Percentiles rank a stretch among this genome's conserved stretches.
Conservation (phyloP, 2,888 invertebrate genomes). For the Sarcophaga subvicina region DNA sequence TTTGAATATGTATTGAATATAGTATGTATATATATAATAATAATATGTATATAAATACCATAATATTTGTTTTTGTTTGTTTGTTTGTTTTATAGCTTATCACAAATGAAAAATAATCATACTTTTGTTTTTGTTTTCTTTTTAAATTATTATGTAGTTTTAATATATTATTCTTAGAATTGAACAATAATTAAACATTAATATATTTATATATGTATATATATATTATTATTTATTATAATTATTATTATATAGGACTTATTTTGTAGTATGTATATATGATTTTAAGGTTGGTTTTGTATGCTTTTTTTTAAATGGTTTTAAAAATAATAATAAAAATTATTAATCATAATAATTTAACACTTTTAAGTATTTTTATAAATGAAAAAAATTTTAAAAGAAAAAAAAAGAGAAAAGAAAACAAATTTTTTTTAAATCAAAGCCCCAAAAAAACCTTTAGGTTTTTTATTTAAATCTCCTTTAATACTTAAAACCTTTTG, state of each 20-base stretch:
- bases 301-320: constrained; percentile 66
- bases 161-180: constrained; percentile 80
- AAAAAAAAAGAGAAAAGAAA: constrained; percentile 13
- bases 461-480: too few relatives aligned
- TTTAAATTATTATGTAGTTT: constrained; percentile 64
- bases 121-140: constrained; percentile 76
- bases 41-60: constrained; percentile 76
- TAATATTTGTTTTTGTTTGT: constrained; percentile 69
- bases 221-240: constrained; percentile 41
- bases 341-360: constrained; percentile 13
- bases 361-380: constrained; percentile 1
- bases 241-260: constrained; percentile 76
- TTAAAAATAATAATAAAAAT: constrained; percentile 44
- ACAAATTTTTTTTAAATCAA: not conserved
- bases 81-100: constrained; percentile 77
- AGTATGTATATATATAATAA: constrained; percentile 67
- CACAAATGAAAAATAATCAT: constrained; percentile 79
- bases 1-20: constrained; percentile 75
- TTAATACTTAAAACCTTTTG: too few relatives aligned
- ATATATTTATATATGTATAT: constrained; percentile 71
- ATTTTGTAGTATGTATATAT: constrained; percentile 78
- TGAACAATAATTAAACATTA: constrained; percentile 80
- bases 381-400: not conserved
- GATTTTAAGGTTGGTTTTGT: constrained; percentile 70
- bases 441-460: not conserved